Conservation (phyloP, 1,140 invertebrate genomes). For the Ruditapes philippinarum region DNA sequence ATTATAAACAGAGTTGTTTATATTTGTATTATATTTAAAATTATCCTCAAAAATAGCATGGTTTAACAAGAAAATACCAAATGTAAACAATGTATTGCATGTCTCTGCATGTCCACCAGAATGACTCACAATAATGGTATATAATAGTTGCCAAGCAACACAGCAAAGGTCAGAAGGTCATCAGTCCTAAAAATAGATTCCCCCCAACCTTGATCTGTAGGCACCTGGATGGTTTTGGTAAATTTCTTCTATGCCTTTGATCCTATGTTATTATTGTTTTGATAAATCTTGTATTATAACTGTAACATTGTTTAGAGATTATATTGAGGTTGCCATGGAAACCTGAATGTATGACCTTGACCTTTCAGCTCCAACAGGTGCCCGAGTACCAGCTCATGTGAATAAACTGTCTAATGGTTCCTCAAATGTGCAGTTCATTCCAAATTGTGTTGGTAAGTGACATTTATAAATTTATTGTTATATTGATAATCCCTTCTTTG, state of each 20-base stretch:
- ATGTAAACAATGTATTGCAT: not conserved
- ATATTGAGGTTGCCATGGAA: not conserved
- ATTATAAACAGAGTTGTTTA: no score
- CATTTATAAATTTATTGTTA: no score
- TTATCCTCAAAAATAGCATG: not conserved
- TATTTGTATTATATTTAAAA: no score
- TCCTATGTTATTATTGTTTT: not conserved
- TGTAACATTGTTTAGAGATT: not conserved
- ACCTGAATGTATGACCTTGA: conserved; percentile 13
- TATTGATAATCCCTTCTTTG: no score
- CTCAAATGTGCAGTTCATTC: conserved; percentile 89
- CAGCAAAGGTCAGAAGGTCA: not conserved
- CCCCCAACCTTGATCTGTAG: not conserved
- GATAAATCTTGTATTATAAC: not conserved
- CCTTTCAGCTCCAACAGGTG: conserved; percentile 80
- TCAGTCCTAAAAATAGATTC: not conserved
- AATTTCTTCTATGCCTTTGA: no score
- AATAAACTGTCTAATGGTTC: conserved; percentile 80
- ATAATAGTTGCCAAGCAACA: not conserved
- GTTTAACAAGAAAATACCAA: not conserved
- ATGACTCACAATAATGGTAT: not conserved
- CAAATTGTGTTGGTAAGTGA: conserved; percentile 89
- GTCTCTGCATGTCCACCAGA: not conserved
- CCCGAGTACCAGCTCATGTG: conserved; percentile 82
- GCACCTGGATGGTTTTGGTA: not conserved